A percentile compares a stretch with the other conserved stretches of the same genome.
These are phyloP conservation scores for Myodes glareolus DNA, from an alignment of 2,113 vertebrate genomes.

Conservation along the genomic window DNA sequence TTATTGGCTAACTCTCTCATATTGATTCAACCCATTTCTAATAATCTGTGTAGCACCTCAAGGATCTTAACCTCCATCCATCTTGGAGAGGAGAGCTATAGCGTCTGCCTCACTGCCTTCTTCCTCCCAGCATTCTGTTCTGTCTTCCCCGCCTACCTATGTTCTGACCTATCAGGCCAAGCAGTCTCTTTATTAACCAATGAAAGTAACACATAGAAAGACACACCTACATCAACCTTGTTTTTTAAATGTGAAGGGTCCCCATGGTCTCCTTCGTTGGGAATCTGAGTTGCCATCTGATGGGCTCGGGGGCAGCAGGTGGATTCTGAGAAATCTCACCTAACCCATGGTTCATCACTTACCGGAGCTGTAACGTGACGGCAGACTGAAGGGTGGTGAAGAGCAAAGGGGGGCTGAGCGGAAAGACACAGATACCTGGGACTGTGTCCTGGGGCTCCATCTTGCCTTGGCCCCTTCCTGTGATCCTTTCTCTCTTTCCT, in stretches of 20 bases:
- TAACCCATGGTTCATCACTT: background rate
- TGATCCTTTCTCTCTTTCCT: background rate
- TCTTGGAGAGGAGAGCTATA: no score
- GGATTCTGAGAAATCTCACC: background rate
- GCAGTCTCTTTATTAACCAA: no score
- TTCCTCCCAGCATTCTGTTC: no score
- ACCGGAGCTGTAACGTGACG: background rate
- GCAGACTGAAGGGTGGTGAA: background rate
- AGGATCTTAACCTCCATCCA: no score
- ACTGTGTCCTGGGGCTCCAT: background rate
- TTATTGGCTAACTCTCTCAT: no score
- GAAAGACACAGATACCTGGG: background rate
- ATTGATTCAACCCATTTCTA: no score
- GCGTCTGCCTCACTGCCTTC: no score
- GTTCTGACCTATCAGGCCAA: no score
- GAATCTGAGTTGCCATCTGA: background rate
- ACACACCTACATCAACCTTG: no score
- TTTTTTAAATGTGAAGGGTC: background rate
- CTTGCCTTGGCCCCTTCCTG: background rate
- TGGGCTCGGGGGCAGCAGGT: background rate
- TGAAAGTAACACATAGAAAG: no score
- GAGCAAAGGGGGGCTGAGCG: accelerated
- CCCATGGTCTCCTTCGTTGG: background rate
- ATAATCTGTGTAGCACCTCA: no score
- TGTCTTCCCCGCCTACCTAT: no score